Base-by-base conservation (phyloP, 2,888 invertebrate genomes). In the Keiferia lycopersicella region DNA sequence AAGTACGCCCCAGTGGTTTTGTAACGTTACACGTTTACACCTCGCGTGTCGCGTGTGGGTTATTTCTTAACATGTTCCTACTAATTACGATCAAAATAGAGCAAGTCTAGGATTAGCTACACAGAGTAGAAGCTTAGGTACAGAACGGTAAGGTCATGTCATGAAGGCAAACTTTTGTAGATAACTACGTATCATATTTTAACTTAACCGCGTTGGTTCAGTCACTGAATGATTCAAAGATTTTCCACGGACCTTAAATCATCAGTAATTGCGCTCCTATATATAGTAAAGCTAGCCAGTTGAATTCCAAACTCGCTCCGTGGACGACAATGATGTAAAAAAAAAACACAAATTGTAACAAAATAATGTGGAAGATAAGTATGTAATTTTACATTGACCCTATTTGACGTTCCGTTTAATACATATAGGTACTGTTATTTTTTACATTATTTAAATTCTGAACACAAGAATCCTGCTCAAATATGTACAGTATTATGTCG, bases 61-160 rank as follows among this genome's bases (percentile, higher is more conserved):
- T 73, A 75, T 80, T 80, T 80, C 78, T 77, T 78, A 79, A 80
- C 75, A 72, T 71, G 56, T 26, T 74, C 74, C 73, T 76, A 79
- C 76, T 81, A 80, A 80, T 80, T 81, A 80, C 71, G 73, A 72
- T 73, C 73, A 68, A 71, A 68, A 75, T 79, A 75, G 77, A 80
- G 78, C 77, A 76, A 72, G 69, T 71, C 71, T 72, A 38, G 39
- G 34, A 38, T 38, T 14, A 69, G 74, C 72, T 26, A 26, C 26
- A 22, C 51, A 53, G 51, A 53, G 51, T 74, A 72, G 71, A 74
- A 72, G 73, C 64, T 71, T 70, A n/a, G n/a, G n/a, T n/a, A 75
- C 75, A 70, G 69, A 68, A 73, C 74, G 74, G 68, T 61, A 66
- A n/a, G n/a, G n/a, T n/a, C 51, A 51, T 10, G 48, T 3, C 7